Conservation (phyloP, 2,113 vertebrate genomes). For the Aldabrachelys gigantea region DNA sequence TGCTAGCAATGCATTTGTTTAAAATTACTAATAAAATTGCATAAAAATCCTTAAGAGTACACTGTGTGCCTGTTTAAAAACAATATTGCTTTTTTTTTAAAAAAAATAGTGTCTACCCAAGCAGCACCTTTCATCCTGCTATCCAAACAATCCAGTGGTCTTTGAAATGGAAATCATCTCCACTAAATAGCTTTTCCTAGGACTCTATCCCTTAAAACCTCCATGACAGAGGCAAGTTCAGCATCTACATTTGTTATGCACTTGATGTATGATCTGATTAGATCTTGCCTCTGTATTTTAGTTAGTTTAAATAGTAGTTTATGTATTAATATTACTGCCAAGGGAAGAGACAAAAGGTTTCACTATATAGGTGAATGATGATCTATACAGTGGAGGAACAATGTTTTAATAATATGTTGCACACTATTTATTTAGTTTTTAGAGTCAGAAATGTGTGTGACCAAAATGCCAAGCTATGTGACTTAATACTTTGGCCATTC, state of each 20-base stretch:
- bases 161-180: slow-evolving; percentile 82
- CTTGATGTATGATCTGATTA: neutral
- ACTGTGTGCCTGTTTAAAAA: slow-evolving; percentile 59
- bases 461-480: neutral
- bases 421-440: neutral
- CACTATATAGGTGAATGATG: neutral
- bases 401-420: neutral
- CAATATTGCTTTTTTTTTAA: slow-evolving; percentile 69
- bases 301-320: neutral
- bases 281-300: neutral
- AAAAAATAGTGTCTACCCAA: slow-evolving; percentile 45
- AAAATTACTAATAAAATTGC: slow-evolving; percentile 35
- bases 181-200: slow-evolving; percentile 50
- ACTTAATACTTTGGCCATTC: slow-evolving; percentile 16
- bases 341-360: neutral
- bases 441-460: neutral
- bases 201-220: slow-evolving; percentile 26
- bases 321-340: neutral
- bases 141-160: slow-evolving; percentile 72
- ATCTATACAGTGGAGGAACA: neutral
- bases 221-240: slow-evolving; percentile 19
- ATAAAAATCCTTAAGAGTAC: slow-evolving; percentile 37
- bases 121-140: slow-evolving; percentile 71
- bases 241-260: neutral
- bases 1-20: slow-evolving; percentile 34